Percentiles rank a stretch among this genome's conserved stretches.
phyloP scores from a whole-genome alignment of 2,797 vertebrate species.

The Parambassis ranga region DNA sequence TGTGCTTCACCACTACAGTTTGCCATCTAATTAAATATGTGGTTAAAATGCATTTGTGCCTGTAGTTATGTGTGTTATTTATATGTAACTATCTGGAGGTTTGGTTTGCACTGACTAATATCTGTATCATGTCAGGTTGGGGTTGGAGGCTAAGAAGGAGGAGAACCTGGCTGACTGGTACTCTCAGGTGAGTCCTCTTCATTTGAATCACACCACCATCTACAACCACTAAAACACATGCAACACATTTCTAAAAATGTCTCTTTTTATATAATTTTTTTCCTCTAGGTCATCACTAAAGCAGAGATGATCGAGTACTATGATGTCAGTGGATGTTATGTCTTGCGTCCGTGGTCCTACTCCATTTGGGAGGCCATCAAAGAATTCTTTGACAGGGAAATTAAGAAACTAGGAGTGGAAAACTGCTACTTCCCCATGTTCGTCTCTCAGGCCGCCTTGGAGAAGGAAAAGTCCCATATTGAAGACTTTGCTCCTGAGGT shows the following conservation, averaged over 20 bases:
- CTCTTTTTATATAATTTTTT: background rate
- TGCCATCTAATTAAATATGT: accelerated
- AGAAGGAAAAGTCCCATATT: conserved; percentile 94
- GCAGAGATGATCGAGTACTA: conserved; percentile 99
- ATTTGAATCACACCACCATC: background rate
- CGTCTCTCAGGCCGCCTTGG: conserved; percentile 94
- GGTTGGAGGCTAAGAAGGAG: conserved; percentile 95
- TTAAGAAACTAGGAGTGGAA: conserved; percentile 96
- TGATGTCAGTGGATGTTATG: conserved; percentile 96
- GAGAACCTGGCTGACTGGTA: conserved; percentile 98
- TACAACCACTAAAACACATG: background rate
- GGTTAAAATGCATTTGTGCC: background rate
- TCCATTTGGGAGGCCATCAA: conserved; percentile 95
- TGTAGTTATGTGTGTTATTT: background rate
- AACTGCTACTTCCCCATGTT: conserved; percentile 99
- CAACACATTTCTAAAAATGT: background rate
- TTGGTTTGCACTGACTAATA: background rate
- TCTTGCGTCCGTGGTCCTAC: conserved; percentile 94
- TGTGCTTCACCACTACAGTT: background rate
- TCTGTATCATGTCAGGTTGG: conserved; percentile 80
- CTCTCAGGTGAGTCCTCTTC: conserved; percentile 85
- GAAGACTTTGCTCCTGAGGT: conserved; percentile 98
- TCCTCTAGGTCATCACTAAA: conserved; percentile 93
- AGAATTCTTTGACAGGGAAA: conserved; percentile 92
- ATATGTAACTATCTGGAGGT: background rate